These are phyloP conservation scores for Ruditapes philippinarum DNA, from an alignment of 1,140 invertebrate genomes.

Conservation along the genomic window DNA sequence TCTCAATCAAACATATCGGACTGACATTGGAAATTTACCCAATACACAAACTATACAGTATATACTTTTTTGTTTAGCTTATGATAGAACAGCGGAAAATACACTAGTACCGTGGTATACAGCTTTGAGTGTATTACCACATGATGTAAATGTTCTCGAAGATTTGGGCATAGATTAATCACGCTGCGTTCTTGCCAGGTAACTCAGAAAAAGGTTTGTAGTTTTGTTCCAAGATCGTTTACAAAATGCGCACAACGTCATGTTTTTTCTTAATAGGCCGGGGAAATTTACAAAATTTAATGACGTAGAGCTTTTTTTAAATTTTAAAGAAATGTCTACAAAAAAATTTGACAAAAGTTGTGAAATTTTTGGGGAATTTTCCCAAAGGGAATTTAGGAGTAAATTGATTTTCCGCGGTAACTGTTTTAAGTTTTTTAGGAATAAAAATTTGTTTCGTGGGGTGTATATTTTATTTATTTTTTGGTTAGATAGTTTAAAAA, in stretches of 20 bases:
- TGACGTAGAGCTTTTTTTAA: conserved; percentile 68
- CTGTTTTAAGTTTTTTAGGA: conserved; percentile 3
- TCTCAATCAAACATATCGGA: neutral
- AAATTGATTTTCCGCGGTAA: conserved; percentile 20
- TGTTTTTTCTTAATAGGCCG: conserved; percentile 56
- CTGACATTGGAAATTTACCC: conserved; percentile 41
- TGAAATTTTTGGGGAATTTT: conserved; percentile 51
- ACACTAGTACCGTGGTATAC: neutral
- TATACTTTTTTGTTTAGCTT: conserved; percentile 11
- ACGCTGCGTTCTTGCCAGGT: conserved; percentile 14
- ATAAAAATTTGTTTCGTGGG: neutral
- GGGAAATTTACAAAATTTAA: conserved; percentile 63
- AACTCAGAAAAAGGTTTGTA: conserved; percentile 37
- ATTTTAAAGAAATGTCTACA: conserved; percentile 64
- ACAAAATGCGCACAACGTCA: conserved; percentile 33
- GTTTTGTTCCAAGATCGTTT: conserved; percentile 18
- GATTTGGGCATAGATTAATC: conserved; percentile 42
- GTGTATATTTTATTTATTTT: conserved; percentile 48
- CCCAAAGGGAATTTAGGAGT: conserved; percentile 27
- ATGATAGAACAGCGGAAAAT: neutral
- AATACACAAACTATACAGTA: conserved; percentile 17
- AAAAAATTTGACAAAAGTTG: conserved; percentile 38
- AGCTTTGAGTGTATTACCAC: conserved; percentile 30
- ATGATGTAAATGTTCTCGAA: conserved; percentile 42
- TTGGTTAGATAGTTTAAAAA: neutral